These are phyloP conservation scores for Crocidura indochinensis DNA, from an alignment of 2,797 vertebrate genomes.

Conservation along the genomic window DNA sequence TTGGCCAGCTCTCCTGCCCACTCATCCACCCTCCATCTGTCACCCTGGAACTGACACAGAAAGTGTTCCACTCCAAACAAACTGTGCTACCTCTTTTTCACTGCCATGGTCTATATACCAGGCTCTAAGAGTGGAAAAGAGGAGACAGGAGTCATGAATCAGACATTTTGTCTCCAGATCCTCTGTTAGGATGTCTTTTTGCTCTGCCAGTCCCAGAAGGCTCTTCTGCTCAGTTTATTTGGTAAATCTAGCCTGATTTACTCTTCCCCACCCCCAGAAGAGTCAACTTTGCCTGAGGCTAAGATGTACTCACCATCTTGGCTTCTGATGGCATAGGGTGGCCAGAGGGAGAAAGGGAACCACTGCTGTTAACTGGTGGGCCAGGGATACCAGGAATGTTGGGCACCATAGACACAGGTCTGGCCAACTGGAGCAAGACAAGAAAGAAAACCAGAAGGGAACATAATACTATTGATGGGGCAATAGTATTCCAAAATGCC, in stretches of 20 bases:
- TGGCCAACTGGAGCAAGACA: constrained; percentile 92
- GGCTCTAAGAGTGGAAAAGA: constrained; percentile 62
- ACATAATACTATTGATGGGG: constrained; percentile 3
- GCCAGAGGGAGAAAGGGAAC: constrained; percentile 95
- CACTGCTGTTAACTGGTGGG: constrained; percentile 95
- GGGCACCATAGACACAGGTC: constrained; percentile 97
- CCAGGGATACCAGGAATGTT: constrained; percentile 99
- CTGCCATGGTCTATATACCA: constrained; percentile 69
- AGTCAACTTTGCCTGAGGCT: not conserved
- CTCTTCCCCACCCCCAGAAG: not conserved
- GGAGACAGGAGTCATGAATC: constrained; percentile 63
- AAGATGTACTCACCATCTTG: constrained; percentile 95
- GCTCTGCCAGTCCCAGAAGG: constrained; percentile 61
- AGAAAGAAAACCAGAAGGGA: constrained; percentile 45
- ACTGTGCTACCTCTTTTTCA: constrained; percentile 80
- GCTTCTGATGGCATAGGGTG: constrained; percentile 96
- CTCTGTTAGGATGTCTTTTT: constrained; percentile 51
- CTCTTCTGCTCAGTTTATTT: constrained; percentile 52
- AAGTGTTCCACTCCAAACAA: constrained; percentile 75
- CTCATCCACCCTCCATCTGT: constrained; percentile 87
- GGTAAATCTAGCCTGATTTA: constrained; percentile 42
- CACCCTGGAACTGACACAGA: constrained; percentile 77
- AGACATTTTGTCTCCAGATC: constrained; percentile 65
- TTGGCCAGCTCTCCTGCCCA: constrained; percentile 81
- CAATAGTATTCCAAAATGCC: constrained; percentile 1